Evolutionary conservation across 2,797 vertebrate genomes (phyloP).

Genomic region (Pristis pectinata): DNA sequence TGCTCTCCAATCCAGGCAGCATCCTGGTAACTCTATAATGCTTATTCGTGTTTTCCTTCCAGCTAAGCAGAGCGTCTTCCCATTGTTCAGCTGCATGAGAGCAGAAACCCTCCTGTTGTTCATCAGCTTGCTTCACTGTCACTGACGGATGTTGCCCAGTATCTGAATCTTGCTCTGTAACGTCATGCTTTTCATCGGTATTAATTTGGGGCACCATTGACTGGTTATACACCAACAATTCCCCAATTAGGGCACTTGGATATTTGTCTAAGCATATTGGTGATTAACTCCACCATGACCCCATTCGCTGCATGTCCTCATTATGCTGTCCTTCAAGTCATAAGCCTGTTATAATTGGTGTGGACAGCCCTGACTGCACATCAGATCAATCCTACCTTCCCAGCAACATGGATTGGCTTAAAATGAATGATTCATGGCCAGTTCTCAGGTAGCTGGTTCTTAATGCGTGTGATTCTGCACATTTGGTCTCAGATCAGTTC

Average conservation of each 20-base stretch:
- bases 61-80: not conserved
- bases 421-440: conserved; percentile 15
- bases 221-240: not conserved
- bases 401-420: not conserved
- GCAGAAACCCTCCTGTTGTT: not conserved
- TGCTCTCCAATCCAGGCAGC: no score
- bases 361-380: not conserved
- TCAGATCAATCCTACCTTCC: not conserved
- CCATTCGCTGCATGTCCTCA: not conserved
- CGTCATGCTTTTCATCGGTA: not conserved
- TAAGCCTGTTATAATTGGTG: not conserved
- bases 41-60: not conserved
- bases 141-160: not conserved
- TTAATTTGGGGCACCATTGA: not conserved
- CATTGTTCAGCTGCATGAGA: no score
- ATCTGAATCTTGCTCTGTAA: not conserved
- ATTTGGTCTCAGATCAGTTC: not conserved
- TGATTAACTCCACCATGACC: not conserved
- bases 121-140: not conserved
- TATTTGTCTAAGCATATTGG: not conserved
- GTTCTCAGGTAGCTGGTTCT: not conserved
- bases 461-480: not conserved
- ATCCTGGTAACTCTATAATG: no score
- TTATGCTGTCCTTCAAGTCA: not conserved
- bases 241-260: not conserved